A percentile compares a stretch with the other conserved stretches of the same genome.
Conservation (phyloP, 2,888 invertebrate genomes). For the Exephanes ischioxanthus region DNA sequence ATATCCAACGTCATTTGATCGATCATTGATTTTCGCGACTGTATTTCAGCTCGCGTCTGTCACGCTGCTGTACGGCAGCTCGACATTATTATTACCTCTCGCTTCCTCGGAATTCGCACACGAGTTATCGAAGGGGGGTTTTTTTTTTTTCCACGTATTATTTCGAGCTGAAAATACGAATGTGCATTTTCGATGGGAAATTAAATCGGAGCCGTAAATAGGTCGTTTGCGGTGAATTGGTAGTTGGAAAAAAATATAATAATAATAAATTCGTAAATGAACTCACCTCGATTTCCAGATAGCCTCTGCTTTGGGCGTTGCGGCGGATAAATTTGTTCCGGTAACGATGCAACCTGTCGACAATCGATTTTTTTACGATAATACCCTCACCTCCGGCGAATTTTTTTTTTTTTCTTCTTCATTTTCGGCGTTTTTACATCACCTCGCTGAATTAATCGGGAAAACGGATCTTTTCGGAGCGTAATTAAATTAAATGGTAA, state of each 20-base stretch:
- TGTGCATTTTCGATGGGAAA: constrained; percentile 3
- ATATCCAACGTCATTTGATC: constrained; percentile 34
- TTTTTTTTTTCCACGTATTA: background rate
- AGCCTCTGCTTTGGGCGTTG: background rate
- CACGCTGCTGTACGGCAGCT: background rate
- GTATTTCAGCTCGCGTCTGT: background rate
- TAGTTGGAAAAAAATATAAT: background rate
- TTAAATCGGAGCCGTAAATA: background rate
- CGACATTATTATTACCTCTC: constrained; percentile 20
- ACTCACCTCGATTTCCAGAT: background rate
- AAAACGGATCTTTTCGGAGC: too few relatives aligned
- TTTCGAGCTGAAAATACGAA: background rate
- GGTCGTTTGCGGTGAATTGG: background rate
- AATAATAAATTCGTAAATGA: background rate
- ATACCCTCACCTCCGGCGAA: too few relatives aligned
- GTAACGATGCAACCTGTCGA: background rate
- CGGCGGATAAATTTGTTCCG: background rate
- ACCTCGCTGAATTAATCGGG: background rate
- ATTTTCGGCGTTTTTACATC: background rate
- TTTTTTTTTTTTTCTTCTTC: background rate
- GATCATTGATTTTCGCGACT: constrained; percentile 14
- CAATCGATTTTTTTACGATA: constrained; percentile 7
- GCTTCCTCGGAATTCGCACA: background rate
- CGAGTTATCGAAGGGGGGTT: background rate
- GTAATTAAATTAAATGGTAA: too few relatives aligned